Base-by-base conservation (phyloP, 1,140 invertebrate genomes). In the Lordiphosa mommai region DNA sequence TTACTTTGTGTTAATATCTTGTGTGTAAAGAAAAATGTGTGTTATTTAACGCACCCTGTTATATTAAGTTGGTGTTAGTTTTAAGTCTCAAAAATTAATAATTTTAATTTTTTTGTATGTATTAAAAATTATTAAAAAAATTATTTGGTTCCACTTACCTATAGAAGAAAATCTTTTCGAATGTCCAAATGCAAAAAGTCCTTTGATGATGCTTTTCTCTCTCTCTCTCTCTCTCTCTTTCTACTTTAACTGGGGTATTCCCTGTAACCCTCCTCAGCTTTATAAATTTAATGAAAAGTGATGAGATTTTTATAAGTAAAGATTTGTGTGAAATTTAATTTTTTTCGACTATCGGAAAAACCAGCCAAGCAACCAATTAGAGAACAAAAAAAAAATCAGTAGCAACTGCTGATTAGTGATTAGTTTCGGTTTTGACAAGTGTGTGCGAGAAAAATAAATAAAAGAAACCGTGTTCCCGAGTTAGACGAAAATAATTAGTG, bases 381-480 rank as follows among this genome's bases (percentile, higher is more conserved):
- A 50, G 38, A 44, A 44, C 29, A 23, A 23, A 5, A 44, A 14
- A 6, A 41, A 48, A 46, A 17, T 40, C 36, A 17, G 27, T 66
- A 47, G 58, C 56, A 64, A 55, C 23, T 6, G 55, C 70, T 79
- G 70, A 79, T 80, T 79, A 72, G 76, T 82, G 60, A 79, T 79
- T 79, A 79, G 74, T 74, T 82, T 56, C 50, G 58, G 80, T 69
- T 69, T 77, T 77, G 69, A 77, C 73, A 72, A 52, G 58, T 64
- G 49, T 46, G 37, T 52, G 53, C 9, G 51, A 40, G 47, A 20
- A 38, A 37, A 44, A 12, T 47, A 5, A 20, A 5, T 30, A 27
- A n/a, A 27, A 10, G 17, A 23, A 13, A 27, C 3, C 20, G 16
- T n/a, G 8, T 41, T 27, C 12, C 20, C 4, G 27, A 16, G 12